Base-by-base conservation (phyloP, 1,140 invertebrate genomes). In the Drosophila kepulauana region DNA sequence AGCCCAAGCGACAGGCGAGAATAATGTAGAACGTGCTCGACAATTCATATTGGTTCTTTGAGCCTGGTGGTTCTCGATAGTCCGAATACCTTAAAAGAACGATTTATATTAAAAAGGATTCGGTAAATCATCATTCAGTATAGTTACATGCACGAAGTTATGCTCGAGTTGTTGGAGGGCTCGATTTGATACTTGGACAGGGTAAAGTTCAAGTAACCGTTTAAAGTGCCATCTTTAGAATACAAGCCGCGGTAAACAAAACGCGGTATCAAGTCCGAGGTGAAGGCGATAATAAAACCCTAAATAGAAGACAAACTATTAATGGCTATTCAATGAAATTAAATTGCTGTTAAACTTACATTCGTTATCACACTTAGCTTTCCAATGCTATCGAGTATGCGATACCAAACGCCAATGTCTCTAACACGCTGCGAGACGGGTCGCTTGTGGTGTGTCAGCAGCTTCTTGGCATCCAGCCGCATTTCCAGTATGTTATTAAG, bases 281-380 rank as follows among this genome's bases (percentile, higher is more conserved):
- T 99, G 93, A 99, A 99, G 41, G 99, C 99, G 90, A 99, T 99
- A 57, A 99, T 98, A 86, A 99, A 98, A 56, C 97, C 99, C 98
- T 99, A 93, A 67, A 87, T 20, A 11, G 0, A 33, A 11, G 0
- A n/a, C 1, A 13, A n/a, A 25, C 10, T 3, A 6, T 25, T 49
- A 52, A n/a, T 51, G 52, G 3, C 41, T 11, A 38, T 30, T 7
- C 10, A 16, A 41, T n/a, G n/a, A 0, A 1, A 8, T n/a, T 3
- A 1, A 0, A 1, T 1, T 1, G 1, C 0, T 7, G 4, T 28
- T 1, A 8, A 46, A 94, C 95, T 96, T 93, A 98, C 98, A 94
- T 99, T 99, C 48, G 97, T 98, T 15, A 99, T 96, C 10, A 99
- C 96, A 54, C 98, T 97, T 45, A 99, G 93, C 92, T 98, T 97